Conservation (phyloP, 2,113 vertebrate genomes). For the Melospiza georgiana region DNA sequence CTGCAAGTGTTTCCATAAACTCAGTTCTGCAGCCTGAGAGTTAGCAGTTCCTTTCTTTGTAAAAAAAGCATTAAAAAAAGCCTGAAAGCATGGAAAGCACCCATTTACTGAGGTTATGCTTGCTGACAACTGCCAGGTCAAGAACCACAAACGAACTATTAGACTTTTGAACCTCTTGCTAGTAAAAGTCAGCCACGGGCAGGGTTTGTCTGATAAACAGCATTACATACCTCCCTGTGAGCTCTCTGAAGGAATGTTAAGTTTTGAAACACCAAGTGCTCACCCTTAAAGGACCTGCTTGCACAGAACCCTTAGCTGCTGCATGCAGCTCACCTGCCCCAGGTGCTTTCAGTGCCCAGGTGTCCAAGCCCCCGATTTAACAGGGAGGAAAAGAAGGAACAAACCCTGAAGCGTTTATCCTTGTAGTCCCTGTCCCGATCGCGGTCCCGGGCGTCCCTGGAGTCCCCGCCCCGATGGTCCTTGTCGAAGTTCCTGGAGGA, state of each 20-base stretch:
- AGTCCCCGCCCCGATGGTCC: constrained; percentile 81
- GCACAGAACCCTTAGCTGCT: not conserved
- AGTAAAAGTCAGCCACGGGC: not conserved
- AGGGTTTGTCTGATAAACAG: not conserved
- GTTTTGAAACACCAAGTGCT: not conserved
- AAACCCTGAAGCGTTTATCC: constrained; percentile 95
- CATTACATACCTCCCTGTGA: not conserved
- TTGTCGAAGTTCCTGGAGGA: constrained; percentile 89
- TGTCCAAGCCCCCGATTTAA: rapidly evolving
- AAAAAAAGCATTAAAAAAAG: not conserved
- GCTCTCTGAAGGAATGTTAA: not conserved
- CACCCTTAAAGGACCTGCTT: not conserved
- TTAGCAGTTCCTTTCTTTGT: not conserved
- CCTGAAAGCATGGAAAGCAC: not conserved
- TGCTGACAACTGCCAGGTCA: not conserved
- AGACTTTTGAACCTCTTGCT: not conserved
- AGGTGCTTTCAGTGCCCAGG: not conserved
- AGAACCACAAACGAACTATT: not conserved
- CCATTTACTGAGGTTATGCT: not conserved
- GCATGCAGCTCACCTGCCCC: not conserved
- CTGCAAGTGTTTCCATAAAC: not conserved
- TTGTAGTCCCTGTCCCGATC: constrained; percentile 93
- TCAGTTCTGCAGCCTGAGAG: not conserved
- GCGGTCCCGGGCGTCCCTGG: constrained; percentile 69
- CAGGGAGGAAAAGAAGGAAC: not conserved